Base-by-base conservation (phyloP, 2,797 vertebrate genomes). In the Acanthurus lineatus region DNA sequence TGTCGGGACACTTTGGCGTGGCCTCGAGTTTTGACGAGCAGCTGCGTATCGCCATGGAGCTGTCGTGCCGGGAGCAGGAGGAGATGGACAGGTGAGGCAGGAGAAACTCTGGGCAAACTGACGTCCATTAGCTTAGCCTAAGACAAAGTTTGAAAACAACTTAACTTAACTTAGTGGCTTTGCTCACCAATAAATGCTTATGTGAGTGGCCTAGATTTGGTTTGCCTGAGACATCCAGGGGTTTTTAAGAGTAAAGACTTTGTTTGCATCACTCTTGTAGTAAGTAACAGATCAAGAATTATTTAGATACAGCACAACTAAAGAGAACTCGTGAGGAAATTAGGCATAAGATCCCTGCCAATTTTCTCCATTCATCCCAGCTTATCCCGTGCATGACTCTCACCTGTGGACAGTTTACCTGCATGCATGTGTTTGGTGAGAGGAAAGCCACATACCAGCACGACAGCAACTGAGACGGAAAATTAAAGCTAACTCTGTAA, bases 11-110 rank as follows among this genome's bases (percentile, higher is more conserved):
- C 6, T 93, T 94, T 0, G 88, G 86, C 1, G 84, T 88, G 71
- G 90, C 86, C 0, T 85, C 90, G 38, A 97, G 94, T 92, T 99
- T 97, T 2, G 97, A 98, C 0, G 97, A 98, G 93, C 97, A 98
- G 93, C 94, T 99, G 81, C 96, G 96, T 6, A 82, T 99, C 32
- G 97, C 97, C 88, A 97, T 99, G 96, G 97, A 97, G 85, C 82
- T 99, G 66, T 98, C 97, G 0, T 97, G 96, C 9, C 89, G 89
- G 73, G 97, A 99, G 84, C 97, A 98, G 86, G 97, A 97, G 84
- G 97, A 97, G 88, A 91, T 83, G 10, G 96, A 97, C 90, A 95
- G 95, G 89, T 95, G 86, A 49, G 84, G 68, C 0, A 1, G 28
- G 17, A 11, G 25, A 9, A 0, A 57, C 0, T 32, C 28, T 32